Conservation (phyloP, 1,140 invertebrate species). For the Bombus turneri region DNA sequence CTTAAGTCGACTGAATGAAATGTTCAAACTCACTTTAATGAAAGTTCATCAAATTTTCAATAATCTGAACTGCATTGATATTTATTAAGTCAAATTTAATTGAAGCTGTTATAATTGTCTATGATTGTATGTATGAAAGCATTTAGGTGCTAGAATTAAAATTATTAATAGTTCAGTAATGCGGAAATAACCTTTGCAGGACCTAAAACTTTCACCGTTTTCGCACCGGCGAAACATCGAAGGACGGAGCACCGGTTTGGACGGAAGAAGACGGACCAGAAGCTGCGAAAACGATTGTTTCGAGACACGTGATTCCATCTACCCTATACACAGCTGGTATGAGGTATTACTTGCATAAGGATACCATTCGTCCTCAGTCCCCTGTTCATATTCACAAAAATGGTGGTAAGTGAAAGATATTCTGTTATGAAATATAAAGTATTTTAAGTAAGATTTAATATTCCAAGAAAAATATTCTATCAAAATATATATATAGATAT, state of each 20-base stretch:
- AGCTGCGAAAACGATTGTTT: conserved; percentile 88
- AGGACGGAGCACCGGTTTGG: conserved; percentile 82
- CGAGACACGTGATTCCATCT: conserved; percentile 89
- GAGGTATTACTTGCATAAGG: conserved; percentile 92
- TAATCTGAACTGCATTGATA: neutral
- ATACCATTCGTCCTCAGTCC: conserved; percentile 86
- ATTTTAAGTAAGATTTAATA: neutral
- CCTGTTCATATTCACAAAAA: conserved; percentile 89
- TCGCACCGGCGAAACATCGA: conserved; percentile 90
- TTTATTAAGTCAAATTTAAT: neutral
- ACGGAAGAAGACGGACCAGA: conserved; percentile 82
- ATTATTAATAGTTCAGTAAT: neutral
- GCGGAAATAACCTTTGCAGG: conserved; percentile 79
- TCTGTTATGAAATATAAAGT: neutral
- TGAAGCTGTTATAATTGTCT: neutral
- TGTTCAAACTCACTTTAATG: neutral
- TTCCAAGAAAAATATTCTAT: too few species aligned
- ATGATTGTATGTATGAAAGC: too few species aligned
- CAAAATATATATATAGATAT: too few species aligned
- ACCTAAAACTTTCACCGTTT: conserved; percentile 91
- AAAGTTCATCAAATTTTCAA: neutral
- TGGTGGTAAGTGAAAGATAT: conserved; percentile 83
- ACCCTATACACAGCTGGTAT: conserved; percentile 92
- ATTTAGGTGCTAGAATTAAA: too few species aligned
- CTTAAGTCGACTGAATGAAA: neutral